Evolutionary conservation across 2,113 vertebrate species (phyloP), one percentile per base, ranked within the genome.

Genomic region (Gallinago undulata): DNA sequence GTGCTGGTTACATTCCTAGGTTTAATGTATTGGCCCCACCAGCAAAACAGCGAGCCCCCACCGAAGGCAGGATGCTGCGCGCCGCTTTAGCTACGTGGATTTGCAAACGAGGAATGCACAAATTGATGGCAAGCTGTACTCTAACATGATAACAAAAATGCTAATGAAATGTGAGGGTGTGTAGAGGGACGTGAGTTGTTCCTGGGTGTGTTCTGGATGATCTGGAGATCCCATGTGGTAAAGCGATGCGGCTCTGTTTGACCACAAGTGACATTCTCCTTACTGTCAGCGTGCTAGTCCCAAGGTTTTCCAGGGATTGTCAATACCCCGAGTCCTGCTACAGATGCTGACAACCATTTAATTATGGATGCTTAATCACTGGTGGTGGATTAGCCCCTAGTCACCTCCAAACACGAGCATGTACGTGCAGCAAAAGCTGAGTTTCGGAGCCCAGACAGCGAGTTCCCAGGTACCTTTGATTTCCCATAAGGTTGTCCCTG

Each of bases 11-110:
- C 63, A 72, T 47, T 74, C 39, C 84, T 69, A 55, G 43, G 63
- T 76, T 77, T 80, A 89, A 92, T 23, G 28, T 31, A 80, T 48
- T 63, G 62, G 50, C 69, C 66, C 31, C 13, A 6, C 50, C 31
- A 39, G 53, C 31, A 84, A 69, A 93, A 77, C 60, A 92, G 70
- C 2, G 2, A 91, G 87, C 73, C 21, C 63, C 59, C 75, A 37
- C 53, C 2, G 3, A 55, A 55, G 1, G 2, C 27, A 30, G 55
- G 51, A 17, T 55, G 51, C 56, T 4, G 3, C 1, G 0, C 4
- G 7, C 53, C 67, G n/a, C 13, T 31, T 87, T 53, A 75, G 62
- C 79, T 17, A 28, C 85, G 62, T 19, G 67, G 92, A 95, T 78
- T 81, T 11, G 21, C 70, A 68, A 82, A 41, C 0, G 4, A 70